phyloP scores from a whole-genome alignment of 1,140 invertebrate genomes.

The Galleria mellonella region DNA sequence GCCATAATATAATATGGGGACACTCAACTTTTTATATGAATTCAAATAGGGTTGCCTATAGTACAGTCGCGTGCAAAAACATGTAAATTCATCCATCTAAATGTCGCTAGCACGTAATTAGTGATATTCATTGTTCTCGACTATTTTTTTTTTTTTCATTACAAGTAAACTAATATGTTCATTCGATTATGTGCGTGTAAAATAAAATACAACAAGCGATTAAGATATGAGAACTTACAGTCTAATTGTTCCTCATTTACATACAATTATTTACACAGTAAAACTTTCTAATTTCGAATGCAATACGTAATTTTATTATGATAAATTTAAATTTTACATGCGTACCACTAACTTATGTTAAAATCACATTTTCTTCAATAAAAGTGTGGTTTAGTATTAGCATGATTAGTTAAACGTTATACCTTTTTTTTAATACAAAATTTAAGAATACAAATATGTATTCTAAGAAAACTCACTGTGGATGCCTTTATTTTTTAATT shows the following conservation, averaged over 20 bases:
- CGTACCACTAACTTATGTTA: constrained; percentile 1
- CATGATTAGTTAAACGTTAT: neutral
- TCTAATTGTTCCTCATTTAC: constrained; percentile 54
- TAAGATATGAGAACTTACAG: constrained; percentile 11
- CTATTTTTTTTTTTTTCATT: too few relatives aligned
- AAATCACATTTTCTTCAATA: constrained; percentile 16
- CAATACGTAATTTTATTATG: too few relatives aligned
- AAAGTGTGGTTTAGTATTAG: constrained; percentile 1
- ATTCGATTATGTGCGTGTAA: neutral
- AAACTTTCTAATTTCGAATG: neutral
- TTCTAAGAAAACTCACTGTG: too few relatives aligned
- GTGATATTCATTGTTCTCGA: too few relatives aligned
- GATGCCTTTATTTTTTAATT: too few relatives aligned
- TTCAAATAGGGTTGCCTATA: too few relatives aligned
- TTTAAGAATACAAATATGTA: too few relatives aligned
- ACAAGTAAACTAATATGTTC: neutral
- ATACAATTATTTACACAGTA: constrained; percentile 21
- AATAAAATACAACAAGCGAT: constrained; percentile 11
- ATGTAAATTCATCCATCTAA: too few relatives aligned
- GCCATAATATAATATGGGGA: constrained; percentile 27
- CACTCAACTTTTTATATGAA: constrained; percentile 3
- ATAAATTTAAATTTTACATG: too few relatives aligned
- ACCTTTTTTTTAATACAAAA: constrained; percentile 1
- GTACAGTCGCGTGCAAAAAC: too few relatives aligned
- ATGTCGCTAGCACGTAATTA: too few relatives aligned